Evolutionary conservation across 2,113 vertebrate species (phyloP).

Genomic region (Trematomus loennbergii): DNA sequence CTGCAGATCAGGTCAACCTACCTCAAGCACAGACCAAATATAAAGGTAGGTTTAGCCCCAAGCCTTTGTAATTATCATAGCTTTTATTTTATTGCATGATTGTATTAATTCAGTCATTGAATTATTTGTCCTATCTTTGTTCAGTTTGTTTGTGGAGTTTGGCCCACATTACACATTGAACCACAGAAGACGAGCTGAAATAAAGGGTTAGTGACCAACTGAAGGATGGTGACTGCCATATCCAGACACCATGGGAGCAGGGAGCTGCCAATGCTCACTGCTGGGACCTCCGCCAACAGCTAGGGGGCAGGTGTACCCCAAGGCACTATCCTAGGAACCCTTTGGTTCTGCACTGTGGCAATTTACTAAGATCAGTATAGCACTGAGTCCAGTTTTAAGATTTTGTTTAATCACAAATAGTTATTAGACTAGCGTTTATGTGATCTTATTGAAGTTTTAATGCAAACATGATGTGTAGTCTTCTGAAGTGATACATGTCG

Average conservation of each 20-base stretch:
- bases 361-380: conserved; percentile 63
- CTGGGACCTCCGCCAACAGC: conserved; percentile 36
- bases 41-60: conserved; percentile 87
- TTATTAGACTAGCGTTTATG: conserved; percentile 61
- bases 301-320: conserved; percentile 24
- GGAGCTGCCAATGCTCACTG: conserved; percentile 46
- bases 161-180: conserved; percentile 93
- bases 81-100: background rate
- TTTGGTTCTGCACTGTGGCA: conserved; percentile 41
- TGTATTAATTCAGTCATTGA: background rate
- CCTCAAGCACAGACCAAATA: conserved; percentile 94
- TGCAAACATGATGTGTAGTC: conserved; percentile 9
- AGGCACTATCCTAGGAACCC: conserved; percentile 32
- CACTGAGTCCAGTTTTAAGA: conserved; percentile 50
- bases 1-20: conserved; percentile 96
- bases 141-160: conserved; percentile 94
- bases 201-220: conserved; percentile 21
- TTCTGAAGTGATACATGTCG: conserved; percentile 16
- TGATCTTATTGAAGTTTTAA: conserved; percentile 38
- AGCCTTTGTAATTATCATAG: background rate
- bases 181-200: conserved; percentile 89
- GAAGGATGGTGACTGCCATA: conserved; percentile 59
- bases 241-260: conserved; percentile 44
- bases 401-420: conserved; percentile 36
- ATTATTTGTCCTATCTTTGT: background rate